These are phyloP conservation scores for Balaeniceps rex DNA, from an alignment of 2,113 vertebrate genomes.

Conservation along the genomic window DNA sequence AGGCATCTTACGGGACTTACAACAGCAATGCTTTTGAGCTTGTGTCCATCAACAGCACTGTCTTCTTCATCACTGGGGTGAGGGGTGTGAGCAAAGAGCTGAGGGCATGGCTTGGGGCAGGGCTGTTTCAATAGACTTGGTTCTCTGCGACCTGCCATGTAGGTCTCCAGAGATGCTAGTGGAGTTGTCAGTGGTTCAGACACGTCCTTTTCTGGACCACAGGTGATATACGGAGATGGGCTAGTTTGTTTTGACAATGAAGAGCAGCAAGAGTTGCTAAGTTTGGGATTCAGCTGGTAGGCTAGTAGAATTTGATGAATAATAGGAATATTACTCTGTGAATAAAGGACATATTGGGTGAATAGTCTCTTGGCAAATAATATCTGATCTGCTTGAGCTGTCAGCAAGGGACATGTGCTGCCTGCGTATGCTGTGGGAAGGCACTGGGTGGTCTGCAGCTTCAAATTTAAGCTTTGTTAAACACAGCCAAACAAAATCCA, in stretches of 20 bases:
- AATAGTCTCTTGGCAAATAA: slow-evolving; percentile 49
- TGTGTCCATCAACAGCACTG: not conserved
- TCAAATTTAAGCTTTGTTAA: slow-evolving; percentile 25
- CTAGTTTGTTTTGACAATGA: not conserved
- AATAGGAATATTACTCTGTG: not conserved
- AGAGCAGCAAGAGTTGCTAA: not conserved
- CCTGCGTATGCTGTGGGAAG: not conserved
- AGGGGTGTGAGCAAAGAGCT: not conserved
- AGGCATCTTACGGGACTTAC: no score
- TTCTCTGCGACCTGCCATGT: not conserved
- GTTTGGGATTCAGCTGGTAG: not conserved
- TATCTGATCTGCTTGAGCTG: slow-evolving; percentile 10
- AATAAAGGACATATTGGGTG: not conserved
- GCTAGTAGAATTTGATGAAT: not conserved
- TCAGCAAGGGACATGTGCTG: not conserved
- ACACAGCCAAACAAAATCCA: slow-evolving; percentile 40
- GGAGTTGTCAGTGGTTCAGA: not conserved
- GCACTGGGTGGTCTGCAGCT: slow-evolving; percentile 23
- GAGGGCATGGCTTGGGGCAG: not conserved
- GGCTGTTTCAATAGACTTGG: not conserved
- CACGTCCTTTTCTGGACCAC: not conserved
- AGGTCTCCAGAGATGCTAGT: not conserved
- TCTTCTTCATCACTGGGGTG: not conserved
- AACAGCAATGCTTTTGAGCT: not conserved
- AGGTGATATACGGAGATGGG: not conserved